A percentile compares a stretch with the other conserved stretches of the same genome.
Evolutionary conservation across 1,140 invertebrate species (phyloP).

Genomic region (Bathynomus jamesi): DNA sequence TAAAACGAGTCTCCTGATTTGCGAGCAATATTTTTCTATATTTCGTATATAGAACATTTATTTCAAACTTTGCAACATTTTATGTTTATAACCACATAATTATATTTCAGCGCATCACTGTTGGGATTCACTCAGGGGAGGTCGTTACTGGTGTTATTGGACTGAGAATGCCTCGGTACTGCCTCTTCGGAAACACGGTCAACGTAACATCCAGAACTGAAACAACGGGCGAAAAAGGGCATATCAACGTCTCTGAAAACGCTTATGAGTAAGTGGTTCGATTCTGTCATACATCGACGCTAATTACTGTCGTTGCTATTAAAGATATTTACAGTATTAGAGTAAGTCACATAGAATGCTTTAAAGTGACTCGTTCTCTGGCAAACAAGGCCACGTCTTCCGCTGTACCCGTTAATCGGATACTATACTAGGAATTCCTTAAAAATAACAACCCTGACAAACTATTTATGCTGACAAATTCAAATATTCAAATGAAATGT

Average conservation of each 20-base stretch:
- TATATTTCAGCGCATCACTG: conserved; percentile 72
- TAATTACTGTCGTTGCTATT: too few species aligned
- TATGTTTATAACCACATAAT: neutral
- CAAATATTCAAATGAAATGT: too few species aligned
- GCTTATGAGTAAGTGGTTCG: conserved; percentile 84
- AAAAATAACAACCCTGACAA: too few species aligned
- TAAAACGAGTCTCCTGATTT: too few species aligned
- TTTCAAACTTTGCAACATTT: too few species aligned
- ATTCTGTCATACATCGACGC: too few species aligned
- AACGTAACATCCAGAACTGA: conserved; percentile 91
- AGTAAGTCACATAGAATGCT: neutral
- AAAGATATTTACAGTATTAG: too few species aligned
- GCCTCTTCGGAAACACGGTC: conserved; percentile 93
- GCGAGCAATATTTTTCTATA: too few species aligned
- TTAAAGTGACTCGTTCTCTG: neutral
- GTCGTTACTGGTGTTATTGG: conserved; percentile 95
- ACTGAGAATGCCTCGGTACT: conserved; percentile 93
- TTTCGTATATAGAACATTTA: too few species aligned
- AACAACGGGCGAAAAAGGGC: conserved; percentile 81
- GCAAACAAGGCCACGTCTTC: neutral
- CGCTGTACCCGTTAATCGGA: too few species aligned
- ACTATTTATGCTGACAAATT: too few species aligned
- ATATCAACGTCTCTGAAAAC: conserved; percentile 88
- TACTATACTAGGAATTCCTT: too few species aligned
- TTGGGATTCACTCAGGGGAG: conserved; percentile 92